Conservation (phyloP, 2,797 vertebrate genomes). For the Austrolebias charrua region DNA sequence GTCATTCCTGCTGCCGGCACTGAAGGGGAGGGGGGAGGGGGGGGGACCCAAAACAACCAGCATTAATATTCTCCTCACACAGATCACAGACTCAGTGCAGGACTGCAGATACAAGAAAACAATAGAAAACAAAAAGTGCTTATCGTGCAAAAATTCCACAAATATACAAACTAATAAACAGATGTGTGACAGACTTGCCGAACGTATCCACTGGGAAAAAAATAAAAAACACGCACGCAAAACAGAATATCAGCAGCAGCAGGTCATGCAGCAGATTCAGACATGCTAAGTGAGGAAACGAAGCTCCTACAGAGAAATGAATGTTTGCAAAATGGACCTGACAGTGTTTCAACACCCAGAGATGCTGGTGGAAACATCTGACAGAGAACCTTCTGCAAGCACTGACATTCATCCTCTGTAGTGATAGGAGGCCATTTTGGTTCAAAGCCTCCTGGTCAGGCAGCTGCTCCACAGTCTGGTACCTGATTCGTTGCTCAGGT, state of each 20-base stretch:
- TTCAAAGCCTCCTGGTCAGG: constrained; percentile 45
- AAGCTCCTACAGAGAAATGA: constrained; percentile 41
- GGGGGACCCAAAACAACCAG: not conserved
- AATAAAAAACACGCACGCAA: constrained; percentile 4
- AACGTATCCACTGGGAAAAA: constrained; percentile 1
- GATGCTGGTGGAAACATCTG: constrained; percentile 19
- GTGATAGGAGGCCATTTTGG: constrained; percentile 29
- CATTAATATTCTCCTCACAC: constrained; percentile 47
- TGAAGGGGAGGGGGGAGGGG: constrained; percentile 54
- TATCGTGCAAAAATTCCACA: constrained; percentile 66
- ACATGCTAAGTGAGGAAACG: constrained; percentile 56
- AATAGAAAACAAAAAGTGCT: constrained; percentile 26
- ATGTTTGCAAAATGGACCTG: constrained; percentile 57
- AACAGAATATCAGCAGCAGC: constrained; percentile 32
- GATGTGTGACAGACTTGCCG: constrained; percentile 7
- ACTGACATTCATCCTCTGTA: constrained; percentile 63
- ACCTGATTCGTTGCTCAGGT: constrained; percentile 99
- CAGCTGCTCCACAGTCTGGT: constrained; percentile 68
- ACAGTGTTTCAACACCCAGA: not conserved
- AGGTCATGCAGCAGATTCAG: constrained; percentile 67
- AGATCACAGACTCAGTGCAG: not conserved
- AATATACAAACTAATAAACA: constrained; percentile 28
- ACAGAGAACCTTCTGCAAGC: constrained; percentile 52
- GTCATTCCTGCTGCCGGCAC: constrained; percentile 94
- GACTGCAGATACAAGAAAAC: constrained; percentile 7